Percentiles rank a stretch among this genome's conserved stretches.
These are phyloP conservation scores for Apodemus agrarius DNA, from an alignment of 2,797 vertebrate species.

Conservation along the genomic window DNA sequence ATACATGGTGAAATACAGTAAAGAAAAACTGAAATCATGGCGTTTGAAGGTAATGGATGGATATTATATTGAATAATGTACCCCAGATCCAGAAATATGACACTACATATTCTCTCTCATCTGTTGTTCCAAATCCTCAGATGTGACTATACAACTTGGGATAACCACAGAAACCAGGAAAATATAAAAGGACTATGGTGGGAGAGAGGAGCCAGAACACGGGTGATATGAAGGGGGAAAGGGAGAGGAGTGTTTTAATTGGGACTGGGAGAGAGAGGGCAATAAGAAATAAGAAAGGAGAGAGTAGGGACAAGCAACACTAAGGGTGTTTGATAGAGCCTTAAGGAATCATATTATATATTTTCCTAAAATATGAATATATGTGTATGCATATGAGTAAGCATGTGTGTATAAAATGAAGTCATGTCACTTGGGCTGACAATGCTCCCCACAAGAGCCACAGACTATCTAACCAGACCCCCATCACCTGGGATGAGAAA, in stretches of 20 bases:
- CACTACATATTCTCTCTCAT: neutral
- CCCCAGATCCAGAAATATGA: neutral
- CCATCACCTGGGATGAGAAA: neutral
- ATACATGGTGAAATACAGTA: neutral
- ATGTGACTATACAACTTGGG: neutral
- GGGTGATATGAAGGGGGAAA: neutral
- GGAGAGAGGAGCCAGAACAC: neutral
- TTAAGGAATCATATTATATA: neutral
- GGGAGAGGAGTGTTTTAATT: neutral
- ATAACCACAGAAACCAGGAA: neutral
- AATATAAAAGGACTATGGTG: neutral
- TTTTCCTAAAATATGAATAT: neutral
- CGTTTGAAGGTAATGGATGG: neutral
- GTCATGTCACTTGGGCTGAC: neutral
- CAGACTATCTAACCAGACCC: neutral
- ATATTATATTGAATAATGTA: neutral
- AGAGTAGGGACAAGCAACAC: no score
- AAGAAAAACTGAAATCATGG: neutral
- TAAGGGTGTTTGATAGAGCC: neutral
- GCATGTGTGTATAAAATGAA: neutral
- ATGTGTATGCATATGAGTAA: neutral
- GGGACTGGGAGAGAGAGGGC: neutral
- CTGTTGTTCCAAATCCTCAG: neutral
- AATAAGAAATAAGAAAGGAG: neutral
- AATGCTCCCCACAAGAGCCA: neutral